phyloP scores from a whole-genome alignment of 2,888 invertebrate genomes.

The Parnassius apollo region DNA sequence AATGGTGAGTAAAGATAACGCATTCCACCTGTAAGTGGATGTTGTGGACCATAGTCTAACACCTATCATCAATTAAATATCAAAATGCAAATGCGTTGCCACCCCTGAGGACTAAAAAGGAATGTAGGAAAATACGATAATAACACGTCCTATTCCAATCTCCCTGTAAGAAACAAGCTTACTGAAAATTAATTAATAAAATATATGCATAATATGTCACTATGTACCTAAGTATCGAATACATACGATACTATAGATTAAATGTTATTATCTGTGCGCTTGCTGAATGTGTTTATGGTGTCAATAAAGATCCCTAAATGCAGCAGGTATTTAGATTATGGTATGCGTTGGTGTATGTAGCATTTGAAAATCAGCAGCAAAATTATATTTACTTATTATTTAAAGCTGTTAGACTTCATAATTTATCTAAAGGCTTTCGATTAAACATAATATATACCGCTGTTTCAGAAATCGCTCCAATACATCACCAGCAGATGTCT shows the following conservation, averaged over 20 bases:
- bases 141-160: too few species aligned
- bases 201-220: too few species aligned
- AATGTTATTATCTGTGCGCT: constrained; percentile 24
- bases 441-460: constrained; percentile 35
- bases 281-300: constrained; percentile 18
- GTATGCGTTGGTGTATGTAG: constrained; percentile 29
- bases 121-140: too few species aligned
- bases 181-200: too few species aligned
- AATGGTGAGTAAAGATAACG: too few species aligned
- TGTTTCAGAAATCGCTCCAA: constrained; percentile 77
- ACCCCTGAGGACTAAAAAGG: too few species aligned
- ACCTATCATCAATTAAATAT: too few species aligned
- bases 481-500: constrained; percentile 78
- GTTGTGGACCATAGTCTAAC: too few species aligned
- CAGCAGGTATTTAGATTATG: constrained; percentile 7
- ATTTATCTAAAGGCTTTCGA: constrained; percentile 30
- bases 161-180: too few species aligned
- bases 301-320: constrained; percentile 3
- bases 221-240: constrained; percentile 14
- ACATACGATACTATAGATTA: constrained; percentile 6
- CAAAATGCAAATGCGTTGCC: too few species aligned
- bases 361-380: constrained; percentile 6
- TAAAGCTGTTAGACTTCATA: constrained; percentile 16
- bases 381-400: not conserved
- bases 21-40: too few species aligned